A percentile compares a stretch with the other conserved stretches of the same genome.
Evolutionary conservation across 2,797 vertebrate genomes (phyloP).

Genomic region (Liparis tanakae): DNA sequence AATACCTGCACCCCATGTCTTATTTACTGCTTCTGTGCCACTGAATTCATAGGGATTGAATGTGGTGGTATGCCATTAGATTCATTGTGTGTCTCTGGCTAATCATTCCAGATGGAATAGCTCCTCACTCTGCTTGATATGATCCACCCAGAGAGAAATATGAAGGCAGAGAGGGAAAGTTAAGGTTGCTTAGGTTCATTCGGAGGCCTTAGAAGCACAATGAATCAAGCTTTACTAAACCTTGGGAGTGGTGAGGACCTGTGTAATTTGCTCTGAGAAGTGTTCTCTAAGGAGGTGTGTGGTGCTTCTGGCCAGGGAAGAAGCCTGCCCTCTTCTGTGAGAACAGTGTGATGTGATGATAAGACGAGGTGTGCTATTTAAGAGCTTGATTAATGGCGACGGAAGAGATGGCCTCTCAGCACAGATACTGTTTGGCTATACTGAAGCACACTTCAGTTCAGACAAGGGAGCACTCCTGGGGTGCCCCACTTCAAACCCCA

Average conservation of each 20-base stretch:
- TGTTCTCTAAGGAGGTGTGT: conserved; percentile 75
- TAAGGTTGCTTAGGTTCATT: conserved; percentile 73
- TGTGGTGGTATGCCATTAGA: conserved; percentile 80
- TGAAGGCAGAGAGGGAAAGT: conserved; percentile 68
- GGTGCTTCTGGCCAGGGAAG: conserved; percentile 67
- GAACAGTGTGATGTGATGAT: conserved; percentile 71
- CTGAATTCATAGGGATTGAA: conserved; percentile 78
- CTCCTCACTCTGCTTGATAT: conserved; percentile 74
- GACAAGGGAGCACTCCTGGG: conserved; percentile 60
- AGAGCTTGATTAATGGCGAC: conserved; percentile 80
- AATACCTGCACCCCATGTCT: conserved; percentile 72
- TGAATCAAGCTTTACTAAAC: conserved; percentile 78
- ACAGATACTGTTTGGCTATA: conserved; percentile 74
- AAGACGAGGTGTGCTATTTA: conserved; percentile 81
- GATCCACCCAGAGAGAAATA: conserved; percentile 71
- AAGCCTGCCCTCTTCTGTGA: conserved; percentile 66
- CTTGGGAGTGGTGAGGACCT: conserved; percentile 70
- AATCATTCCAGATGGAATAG: conserved; percentile 83
- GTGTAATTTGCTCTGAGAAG: conserved; percentile 76
- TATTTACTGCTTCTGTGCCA: conserved; percentile 76
- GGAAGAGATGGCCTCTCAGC: conserved; percentile 77
- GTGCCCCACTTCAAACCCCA: conserved; percentile 67
- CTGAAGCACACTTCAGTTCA: conserved; percentile 76
- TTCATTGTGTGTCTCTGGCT: conserved; percentile 81
- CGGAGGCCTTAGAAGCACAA: conserved; percentile 67